These are phyloP conservation scores for Beris morrisii DNA, from an alignment of 2,888 invertebrate genomes.

Conservation along the genomic window DNA sequence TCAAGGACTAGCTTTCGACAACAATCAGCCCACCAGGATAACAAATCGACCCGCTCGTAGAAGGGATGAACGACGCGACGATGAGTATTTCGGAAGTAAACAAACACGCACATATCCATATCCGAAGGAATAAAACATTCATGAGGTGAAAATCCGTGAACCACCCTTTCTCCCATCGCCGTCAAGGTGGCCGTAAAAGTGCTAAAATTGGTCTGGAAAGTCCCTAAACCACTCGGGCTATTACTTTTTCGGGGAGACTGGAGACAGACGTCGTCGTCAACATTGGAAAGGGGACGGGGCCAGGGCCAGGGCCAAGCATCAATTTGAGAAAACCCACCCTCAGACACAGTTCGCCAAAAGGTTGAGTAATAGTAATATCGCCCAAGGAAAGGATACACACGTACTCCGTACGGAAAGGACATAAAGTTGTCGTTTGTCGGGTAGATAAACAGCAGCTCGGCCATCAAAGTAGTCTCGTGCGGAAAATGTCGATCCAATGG, in stretches of 20 bases:
- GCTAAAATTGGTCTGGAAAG: constrained; percentile 6
- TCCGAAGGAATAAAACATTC: constrained; percentile 24
- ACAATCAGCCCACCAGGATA: not conserved
- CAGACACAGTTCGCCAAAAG: not conserved
- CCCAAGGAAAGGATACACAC: too few species aligned
- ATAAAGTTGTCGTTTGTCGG: not conserved
- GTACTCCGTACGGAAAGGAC: too few species aligned
- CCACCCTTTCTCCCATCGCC: not conserved
- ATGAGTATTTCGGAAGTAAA: not conserved
- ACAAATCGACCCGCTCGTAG: not conserved
- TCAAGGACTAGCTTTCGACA: not conserved
- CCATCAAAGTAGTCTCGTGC: constrained; percentile 14
- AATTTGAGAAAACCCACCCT: not conserved
- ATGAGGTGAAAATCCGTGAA: constrained; percentile 13
- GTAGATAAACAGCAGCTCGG: not conserved
- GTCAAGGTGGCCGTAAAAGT: constrained; percentile 7
- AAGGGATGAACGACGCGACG: not conserved
- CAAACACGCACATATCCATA: constrained; percentile 21
- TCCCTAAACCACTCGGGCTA: constrained; percentile 3
- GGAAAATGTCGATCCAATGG: constrained; percentile 7
- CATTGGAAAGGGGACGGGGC: not conserved
- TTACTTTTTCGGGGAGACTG: not conserved
- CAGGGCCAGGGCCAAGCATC: not conserved
- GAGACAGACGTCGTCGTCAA: not conserved
- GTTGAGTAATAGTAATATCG: too few species aligned